Evolutionary conservation across 2,888 invertebrate genomes (phyloP), one percentile per base, ranked within the genome.

Genomic region (Ariolimax columbianus): DNA sequence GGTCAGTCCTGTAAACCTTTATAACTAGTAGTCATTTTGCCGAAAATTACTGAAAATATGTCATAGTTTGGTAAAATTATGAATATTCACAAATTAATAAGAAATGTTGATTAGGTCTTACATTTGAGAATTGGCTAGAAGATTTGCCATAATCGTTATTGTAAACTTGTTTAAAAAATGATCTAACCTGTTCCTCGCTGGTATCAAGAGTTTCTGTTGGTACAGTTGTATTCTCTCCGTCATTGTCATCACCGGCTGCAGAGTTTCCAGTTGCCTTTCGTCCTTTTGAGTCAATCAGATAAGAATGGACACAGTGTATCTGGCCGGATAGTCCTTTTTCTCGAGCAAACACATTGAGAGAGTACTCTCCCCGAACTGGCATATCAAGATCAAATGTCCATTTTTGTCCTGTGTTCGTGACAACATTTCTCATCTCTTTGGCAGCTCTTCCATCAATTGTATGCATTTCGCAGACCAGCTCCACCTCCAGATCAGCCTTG

Each of bases 381-480:
- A 93, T 89, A 73, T 92, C 91, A 4, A 93, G 85, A 83, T 92
- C 91, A 85, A 93, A 92, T 9, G 87, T 86, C 90, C 92, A 92
- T 55, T 89, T 88, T 3, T 90, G 90, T 33, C 90, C 91, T 11
- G 88, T 89, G 70, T 90, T 88, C 19, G 85, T 87, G 11, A 89
- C 88, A 19, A 87, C 85, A 9, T 92, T 90, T 9, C 86, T 80
- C 87, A 92, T 91, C 36, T 88, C 86, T 63, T 88, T 89, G 23
- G 89, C 86, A 11, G 91, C 90, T 19, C 89, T 88, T 26, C 90
- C 88, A 82, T 91, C 90, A 72, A 91, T 90, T 19, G 90, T 90
- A 82, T 92, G 91, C 23, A 93, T 84, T 84, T 93, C 93, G 77
- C 90, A 91, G 55, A 92, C 87, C n/a, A 93, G 84, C 80, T 92